Conservation (phyloP, 1,140 invertebrate genomes). For the Bemisia tabaci region DNA sequence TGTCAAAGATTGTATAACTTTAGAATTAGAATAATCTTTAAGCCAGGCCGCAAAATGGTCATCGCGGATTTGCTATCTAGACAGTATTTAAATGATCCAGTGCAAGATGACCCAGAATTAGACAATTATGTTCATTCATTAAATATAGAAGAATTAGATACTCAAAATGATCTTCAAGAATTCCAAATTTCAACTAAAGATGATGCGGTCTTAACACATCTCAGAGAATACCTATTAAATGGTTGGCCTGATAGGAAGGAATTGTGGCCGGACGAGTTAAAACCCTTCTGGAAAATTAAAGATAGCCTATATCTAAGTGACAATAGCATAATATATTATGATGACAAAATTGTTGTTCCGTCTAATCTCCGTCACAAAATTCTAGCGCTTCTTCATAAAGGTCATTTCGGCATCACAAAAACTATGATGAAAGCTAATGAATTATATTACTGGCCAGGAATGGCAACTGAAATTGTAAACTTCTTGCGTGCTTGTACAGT, state of each 20-base stretch:
- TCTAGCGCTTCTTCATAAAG: slow-evolving; percentile 27
- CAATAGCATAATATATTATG: too few species aligned
- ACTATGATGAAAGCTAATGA: slow-evolving; percentile 20
- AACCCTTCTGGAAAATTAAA: background rate
- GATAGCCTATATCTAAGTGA: background rate
- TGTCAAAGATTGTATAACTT: slow-evolving; percentile 29
- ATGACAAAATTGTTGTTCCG: slow-evolving; percentile 26
- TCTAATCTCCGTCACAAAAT: slow-evolving; percentile 23
- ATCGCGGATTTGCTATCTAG: slow-evolving; percentile 26
- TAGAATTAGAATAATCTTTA: slow-evolving; percentile 22
- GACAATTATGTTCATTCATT: slow-evolving; percentile 2
- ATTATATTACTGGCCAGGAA: slow-evolving; percentile 13
- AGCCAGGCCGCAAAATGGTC: slow-evolving; percentile 23
- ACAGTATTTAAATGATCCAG: slow-evolving; percentile 11
- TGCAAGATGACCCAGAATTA: background rate
- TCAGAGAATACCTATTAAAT: background rate
- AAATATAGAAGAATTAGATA: slow-evolving; percentile 1
- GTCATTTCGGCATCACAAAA: slow-evolving; percentile 23
- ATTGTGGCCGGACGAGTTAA: background rate
- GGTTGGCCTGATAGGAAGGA: background rate
- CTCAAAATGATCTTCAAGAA: background rate
- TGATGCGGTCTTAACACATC: background rate
- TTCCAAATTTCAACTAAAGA: background rate
- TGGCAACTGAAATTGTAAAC: slow-evolving; percentile 22
- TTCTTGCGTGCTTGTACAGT: slow-evolving; percentile 21